Conservation (phyloP, 2,113 vertebrate genomes). For the Zosterops hypoxanthus region DNA sequence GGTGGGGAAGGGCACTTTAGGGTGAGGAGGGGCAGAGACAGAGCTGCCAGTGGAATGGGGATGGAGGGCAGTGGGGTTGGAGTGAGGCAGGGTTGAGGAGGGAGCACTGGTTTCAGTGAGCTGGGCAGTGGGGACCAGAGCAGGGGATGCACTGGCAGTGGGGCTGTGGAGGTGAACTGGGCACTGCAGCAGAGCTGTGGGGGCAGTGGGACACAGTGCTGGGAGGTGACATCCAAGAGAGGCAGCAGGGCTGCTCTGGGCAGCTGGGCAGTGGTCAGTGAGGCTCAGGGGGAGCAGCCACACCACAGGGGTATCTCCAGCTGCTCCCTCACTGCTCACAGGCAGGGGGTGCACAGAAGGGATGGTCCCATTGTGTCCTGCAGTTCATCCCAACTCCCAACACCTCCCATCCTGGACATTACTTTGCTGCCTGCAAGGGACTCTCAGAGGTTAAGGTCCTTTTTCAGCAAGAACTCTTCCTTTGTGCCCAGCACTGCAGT, state of each 20-base stretch:
- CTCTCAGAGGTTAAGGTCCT: neutral
- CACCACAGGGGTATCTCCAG: neutral
- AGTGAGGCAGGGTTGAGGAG: neutral
- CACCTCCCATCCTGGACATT: neutral
- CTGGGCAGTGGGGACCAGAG: neutral
- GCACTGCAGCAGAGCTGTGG: neutral
- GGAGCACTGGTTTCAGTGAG: neutral
- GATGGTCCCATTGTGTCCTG: neutral
- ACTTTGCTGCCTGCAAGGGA: neutral
- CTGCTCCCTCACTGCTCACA: accelerated
- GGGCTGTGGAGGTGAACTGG: neutral
- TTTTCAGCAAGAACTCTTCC: neutral
- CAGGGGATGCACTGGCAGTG: neutral
- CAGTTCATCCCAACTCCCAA: neutral
- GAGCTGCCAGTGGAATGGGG: neutral
- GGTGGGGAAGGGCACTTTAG: neutral
- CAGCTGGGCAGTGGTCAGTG: neutral
- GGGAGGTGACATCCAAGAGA: neutral
- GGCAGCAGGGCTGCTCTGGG: neutral
- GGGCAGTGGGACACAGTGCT: neutral
- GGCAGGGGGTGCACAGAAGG: neutral
- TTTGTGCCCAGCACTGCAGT: neutral
- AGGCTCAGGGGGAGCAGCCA: neutral
- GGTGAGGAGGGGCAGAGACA: neutral
- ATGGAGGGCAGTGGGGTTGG: neutral